A percentile compares a stretch with the other conserved stretches of the same genome.
phyloP scores from a whole-genome alignment of 2,113 vertebrate species.

The Himantopus leucocephalus region DNA sequence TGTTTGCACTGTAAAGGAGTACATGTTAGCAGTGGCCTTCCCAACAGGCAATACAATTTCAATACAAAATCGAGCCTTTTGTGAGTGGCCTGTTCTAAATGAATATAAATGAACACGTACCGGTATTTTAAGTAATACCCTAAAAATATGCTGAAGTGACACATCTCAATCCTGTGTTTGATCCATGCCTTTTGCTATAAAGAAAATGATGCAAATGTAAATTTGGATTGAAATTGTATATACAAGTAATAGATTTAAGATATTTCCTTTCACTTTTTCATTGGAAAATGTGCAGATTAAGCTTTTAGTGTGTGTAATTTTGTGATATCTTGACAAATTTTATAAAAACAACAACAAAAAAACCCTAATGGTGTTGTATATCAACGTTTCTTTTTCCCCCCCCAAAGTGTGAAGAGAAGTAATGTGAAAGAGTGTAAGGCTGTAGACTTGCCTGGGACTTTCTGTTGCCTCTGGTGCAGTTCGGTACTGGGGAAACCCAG shows the following conservation, averaged over 20 bases:
- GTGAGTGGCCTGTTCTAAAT: not conserved
- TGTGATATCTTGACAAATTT: conserved; percentile 68
- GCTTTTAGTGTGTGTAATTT: conserved; percentile 62
- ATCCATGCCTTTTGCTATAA: conserved; percentile 51
- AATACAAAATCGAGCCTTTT: conserved; percentile 4
- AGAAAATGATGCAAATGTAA: conserved; percentile 67
- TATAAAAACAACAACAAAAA: conserved; percentile 64
- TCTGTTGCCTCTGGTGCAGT: not conserved
- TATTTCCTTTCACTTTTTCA: conserved; percentile 64
- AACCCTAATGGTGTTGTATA: not conserved
- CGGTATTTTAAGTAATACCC: not conserved
- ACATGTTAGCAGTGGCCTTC: not conserved
- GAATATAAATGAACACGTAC: not conserved
- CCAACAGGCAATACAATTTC: not conserved
- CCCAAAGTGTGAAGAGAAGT: not conserved
- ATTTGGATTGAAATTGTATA: conserved; percentile 75
- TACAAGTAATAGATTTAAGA: conserved; percentile 61
- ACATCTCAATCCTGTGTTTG: conserved; percentile 44
- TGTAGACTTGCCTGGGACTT: not conserved
- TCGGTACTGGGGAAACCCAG: not conserved
- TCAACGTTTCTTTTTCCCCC: not conserved
- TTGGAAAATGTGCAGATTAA: conserved; percentile 63
- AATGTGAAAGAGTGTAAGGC: not conserved
- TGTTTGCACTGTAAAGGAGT: not conserved
- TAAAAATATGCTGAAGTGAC: conserved; percentile 15